These are phyloP conservation scores for Agrilus planipennis DNA, from an alignment of 1,140 invertebrate species.

Conservation along the genomic window DNA sequence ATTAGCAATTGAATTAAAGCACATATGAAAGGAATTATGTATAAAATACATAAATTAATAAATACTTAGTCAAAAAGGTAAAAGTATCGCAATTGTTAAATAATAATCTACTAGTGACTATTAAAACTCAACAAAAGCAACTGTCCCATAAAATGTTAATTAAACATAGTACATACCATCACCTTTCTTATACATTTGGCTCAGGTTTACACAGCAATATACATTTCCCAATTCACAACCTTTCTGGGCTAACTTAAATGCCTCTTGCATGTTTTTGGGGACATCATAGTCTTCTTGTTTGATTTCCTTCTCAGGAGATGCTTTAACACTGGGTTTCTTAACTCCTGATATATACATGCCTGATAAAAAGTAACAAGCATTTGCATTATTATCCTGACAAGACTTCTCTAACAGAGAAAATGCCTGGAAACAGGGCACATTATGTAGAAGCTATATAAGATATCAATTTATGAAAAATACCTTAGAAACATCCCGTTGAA, in stretches of 20 bases:
- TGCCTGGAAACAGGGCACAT: conserved; percentile 35
- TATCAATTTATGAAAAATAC: conserved; percentile 24
- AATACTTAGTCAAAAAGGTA: too few relatives aligned
- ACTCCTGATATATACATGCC: conserved; percentile 65
- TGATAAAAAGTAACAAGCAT: conserved; percentile 70
- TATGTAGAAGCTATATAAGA: background rate
- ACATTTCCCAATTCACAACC: conserved; percentile 71
- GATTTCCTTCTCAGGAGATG: conserved; percentile 9
- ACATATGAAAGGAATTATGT: too few relatives aligned
- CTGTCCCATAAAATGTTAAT: too few relatives aligned
- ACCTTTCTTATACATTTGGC: conserved; percentile 66
- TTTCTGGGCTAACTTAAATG: conserved; percentile 59
- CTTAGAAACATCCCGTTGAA: conserved; percentile 42
- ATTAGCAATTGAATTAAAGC: too few relatives aligned
- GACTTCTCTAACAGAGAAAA: conserved; percentile 55
- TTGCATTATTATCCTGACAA: conserved; percentile 53
- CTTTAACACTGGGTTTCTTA: conserved; percentile 35
- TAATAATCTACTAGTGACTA: too few relatives aligned
- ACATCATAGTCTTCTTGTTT: conserved; percentile 39
- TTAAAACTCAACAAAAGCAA: too few relatives aligned
- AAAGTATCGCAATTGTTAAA: too few relatives aligned
- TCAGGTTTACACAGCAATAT: conserved; percentile 76
- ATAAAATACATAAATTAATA: too few relatives aligned
- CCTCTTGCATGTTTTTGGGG: conserved; percentile 59
- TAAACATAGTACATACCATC: conserved; percentile 35